These are phyloP conservation scores for Calameuta idolon DNA, from an alignment of 2,888 invertebrate species.

Conservation along the genomic window DNA sequence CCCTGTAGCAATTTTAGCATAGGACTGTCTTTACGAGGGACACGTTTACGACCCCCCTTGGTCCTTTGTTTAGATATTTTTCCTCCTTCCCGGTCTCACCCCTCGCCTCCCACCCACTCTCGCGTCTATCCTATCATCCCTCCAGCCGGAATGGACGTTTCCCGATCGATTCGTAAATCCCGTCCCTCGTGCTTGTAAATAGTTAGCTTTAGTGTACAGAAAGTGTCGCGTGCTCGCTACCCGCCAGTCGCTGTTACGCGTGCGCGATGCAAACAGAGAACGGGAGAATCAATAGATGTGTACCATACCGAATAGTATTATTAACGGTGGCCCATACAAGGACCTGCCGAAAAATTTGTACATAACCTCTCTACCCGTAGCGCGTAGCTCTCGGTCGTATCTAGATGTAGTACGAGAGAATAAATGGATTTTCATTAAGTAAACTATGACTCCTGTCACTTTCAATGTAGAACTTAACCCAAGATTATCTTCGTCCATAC, in stretches of 20 bases:
- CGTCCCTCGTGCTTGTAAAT: not conserved
- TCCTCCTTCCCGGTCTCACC: not conserved
- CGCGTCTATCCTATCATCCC: not conserved
- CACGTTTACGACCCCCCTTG: not conserved
- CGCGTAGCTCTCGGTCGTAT: slow-evolving; percentile 32
- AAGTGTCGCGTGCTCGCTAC: not conserved
- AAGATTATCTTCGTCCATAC: no score
- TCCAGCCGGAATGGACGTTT: not conserved
- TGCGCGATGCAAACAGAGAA: slow-evolving; percentile 10
- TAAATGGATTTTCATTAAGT: slow-evolving; percentile 63
- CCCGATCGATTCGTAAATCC: slow-evolving; percentile 13
- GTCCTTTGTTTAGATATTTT: not conserved
- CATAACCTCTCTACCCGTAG: slow-evolving; percentile 32
- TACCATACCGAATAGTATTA: slow-evolving; percentile 66
- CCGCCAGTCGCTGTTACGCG: not conserved
- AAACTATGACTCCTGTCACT: slow-evolving; percentile 9
- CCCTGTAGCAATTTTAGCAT: not conserved
- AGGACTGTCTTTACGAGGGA: not conserved
- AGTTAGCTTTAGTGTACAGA: not conserved
- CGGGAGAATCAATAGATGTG: slow-evolving; percentile 41
- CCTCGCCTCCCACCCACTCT: not conserved
- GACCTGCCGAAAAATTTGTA: slow-evolving; percentile 46
- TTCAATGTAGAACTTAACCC: not conserved
- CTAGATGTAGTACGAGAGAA: slow-evolving; percentile 52
- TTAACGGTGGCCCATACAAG: slow-evolving; percentile 26